A percentile compares a stretch with the other conserved stretches of the same genome.
phyloP scores from a whole-genome alignment of 92 coral and sea anemone species.

The Galaxea fascicularis region DNA sequence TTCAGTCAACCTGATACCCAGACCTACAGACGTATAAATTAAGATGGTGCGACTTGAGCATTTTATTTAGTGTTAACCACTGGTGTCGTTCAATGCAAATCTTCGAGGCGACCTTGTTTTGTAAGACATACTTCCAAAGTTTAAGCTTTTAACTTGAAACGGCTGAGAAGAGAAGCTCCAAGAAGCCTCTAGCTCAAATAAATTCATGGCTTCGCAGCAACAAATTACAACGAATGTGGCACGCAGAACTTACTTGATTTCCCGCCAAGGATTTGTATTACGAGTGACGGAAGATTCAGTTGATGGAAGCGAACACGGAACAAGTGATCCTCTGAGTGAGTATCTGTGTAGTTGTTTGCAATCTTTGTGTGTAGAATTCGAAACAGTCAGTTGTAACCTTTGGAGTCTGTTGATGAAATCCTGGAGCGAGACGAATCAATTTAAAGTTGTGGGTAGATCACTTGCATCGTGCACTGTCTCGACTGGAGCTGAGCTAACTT shows the following conservation, averaged over 20 bases:
- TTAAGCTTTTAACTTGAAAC: background rate
- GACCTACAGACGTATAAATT: too few relatives aligned
- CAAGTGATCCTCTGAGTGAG: conserved; percentile 23
- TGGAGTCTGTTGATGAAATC: background rate
- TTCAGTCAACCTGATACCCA: too few relatives aligned
- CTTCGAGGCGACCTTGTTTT: background rate
- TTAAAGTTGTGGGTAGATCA: background rate
- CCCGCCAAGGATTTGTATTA: conserved; percentile 37
- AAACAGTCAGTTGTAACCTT: background rate
- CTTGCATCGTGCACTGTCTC: too few relatives aligned
- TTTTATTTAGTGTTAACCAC: too few relatives aligned
- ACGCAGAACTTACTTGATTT: conserved; percentile 25
- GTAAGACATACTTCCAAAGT: background rate
- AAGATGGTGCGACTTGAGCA: too few relatives aligned
- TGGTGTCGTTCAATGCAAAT: background rate
- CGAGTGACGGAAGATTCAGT: conserved; percentile 43
- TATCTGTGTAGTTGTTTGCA: background rate
- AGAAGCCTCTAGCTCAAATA: too few relatives aligned
- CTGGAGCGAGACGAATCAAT: background rate
- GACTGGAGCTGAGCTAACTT: too few relatives aligned
- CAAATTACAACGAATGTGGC: background rate
- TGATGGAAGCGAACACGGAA: conserved; percentile 19
- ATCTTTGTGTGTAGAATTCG: background rate
- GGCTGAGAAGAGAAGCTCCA: background rate
- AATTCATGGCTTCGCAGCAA: conserved; percentile 27